A percentile compares a stretch with the other conserved stretches of the same genome.
Conservation (phyloP, 2,113 vertebrate species). For the Neotoma lepida region DNA sequence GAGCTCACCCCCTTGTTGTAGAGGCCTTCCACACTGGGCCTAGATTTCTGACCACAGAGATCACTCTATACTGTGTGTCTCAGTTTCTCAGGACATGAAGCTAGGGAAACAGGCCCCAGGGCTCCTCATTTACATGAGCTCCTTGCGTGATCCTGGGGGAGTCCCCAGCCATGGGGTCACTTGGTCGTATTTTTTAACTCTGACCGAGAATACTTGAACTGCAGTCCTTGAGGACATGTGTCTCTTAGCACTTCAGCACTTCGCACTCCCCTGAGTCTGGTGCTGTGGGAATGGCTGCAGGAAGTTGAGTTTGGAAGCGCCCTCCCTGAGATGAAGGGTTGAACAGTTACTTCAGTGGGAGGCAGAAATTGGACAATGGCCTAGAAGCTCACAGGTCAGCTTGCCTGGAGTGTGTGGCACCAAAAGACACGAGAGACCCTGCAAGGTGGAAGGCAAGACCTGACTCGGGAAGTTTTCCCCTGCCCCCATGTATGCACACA, state of each 20-base stretch:
- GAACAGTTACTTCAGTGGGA: not conserved
- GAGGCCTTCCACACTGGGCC: not conserved
- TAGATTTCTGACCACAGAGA: not conserved
- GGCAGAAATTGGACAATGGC: not conserved
- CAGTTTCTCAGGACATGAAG: not conserved
- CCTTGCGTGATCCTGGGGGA: not conserved
- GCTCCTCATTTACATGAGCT: not conserved
- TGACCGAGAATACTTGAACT: not conserved
- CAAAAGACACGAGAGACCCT: not conserved
- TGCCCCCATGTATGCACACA: not conserved
- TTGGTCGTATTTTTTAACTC: not conserved
- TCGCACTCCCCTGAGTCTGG: not conserved
- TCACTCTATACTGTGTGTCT: not conserved
- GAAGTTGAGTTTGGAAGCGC: not conserved
- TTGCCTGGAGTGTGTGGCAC: not conserved
- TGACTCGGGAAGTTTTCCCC: not conserved
- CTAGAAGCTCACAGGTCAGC: not conserved
- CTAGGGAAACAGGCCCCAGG: not conserved
- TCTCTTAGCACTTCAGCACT: not conserved
- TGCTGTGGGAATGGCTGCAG: not conserved
- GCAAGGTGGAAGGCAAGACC: not conserved
- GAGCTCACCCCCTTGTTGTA: not conserved
- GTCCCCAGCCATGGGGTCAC: not conserved
- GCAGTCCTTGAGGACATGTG: not conserved
- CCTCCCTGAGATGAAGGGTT: not conserved